Percentiles rank a stretch among this genome's conserved stretches.
Conservation (phyloP, 1,140 invertebrate genomes). For the Harpegnathos saltator region DNA sequence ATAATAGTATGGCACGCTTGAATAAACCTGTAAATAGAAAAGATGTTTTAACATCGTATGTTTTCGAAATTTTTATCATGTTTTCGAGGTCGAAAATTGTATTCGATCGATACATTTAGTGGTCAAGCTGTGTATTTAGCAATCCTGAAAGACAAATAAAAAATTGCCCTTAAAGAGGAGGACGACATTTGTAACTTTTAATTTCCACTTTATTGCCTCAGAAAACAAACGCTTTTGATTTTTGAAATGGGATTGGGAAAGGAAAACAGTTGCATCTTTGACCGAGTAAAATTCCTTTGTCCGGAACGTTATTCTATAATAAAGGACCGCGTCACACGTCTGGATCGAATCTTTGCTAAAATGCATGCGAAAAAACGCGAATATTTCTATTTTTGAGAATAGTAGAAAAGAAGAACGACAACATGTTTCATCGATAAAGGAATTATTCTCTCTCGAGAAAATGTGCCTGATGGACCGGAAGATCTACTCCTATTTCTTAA, state of each 20-base stretch:
- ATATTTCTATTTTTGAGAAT: constrained; percentile 18
- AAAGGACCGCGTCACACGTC: neutral
- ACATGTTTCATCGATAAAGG: constrained; percentile 6
- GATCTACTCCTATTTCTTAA: constrained; percentile 2
- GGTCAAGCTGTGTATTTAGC: too few species aligned
- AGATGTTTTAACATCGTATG: neutral
- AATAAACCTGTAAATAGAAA: constrained; percentile 90
- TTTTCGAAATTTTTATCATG: neutral
- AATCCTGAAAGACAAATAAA: too few species aligned
- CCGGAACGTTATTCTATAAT: neutral
- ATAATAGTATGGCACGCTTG: constrained; percentile 95
- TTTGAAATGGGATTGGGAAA: neutral
- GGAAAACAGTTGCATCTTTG: neutral
- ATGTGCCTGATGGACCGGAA: neutral
- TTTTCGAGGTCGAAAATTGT: neutral
- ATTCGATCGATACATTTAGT: neutral
- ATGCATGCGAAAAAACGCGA: neutral
- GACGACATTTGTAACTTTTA: too few species aligned
- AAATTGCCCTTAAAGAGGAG: too few species aligned
- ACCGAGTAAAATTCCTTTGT: neutral
- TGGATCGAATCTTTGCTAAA: constrained; percentile 16
- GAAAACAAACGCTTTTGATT: too few species aligned
- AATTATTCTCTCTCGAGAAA: constrained; percentile 14
- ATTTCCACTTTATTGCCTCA: too few species aligned
- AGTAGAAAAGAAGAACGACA: neutral